Base-by-base conservation (phyloP, 2,113 vertebrate species). In the Misgurnus mizolepis region DNA sequence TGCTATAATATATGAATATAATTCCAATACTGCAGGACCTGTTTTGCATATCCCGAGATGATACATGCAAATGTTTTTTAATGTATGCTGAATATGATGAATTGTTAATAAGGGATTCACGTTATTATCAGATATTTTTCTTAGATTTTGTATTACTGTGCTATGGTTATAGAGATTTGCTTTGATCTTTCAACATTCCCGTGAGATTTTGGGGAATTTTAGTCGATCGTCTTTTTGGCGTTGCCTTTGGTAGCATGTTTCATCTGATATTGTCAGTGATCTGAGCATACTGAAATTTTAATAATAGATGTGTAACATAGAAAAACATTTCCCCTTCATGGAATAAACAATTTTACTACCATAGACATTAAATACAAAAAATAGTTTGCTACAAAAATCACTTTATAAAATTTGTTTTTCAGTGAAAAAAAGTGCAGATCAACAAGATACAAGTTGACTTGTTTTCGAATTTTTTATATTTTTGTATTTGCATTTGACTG, bases 71-170 rank as follows among this genome's bases (percentile, higher is more conserved):
- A 58, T 66, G 72, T 81, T 50, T 58, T 40, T 67, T 69, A 40
- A 75, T 64, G 22, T 78, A 12, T 74, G 53, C 47, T 7, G 62
- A 76, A 74, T 68, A 3, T 49, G 56, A 74, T 81, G 64, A 82
- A 81, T 75, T 72, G 75, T 84, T 84, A 78, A 74, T 84, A 67
- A 70, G 49, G 27, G 64, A 49, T 49, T 67, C 18, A 39, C 64
- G 67, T 41, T 58, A 76, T 18, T 43, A 41, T 34, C 55, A 70
- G 47, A 41, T 71, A 50, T 67, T 78, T 68, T 61, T 78, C 47
- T 18, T 7, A 14, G 4, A 17, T 40, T 50, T 41, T 67, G 40
- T 27, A 27, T 49, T 78, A 49, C n/a, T 45, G 41, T 73, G 58
- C 15, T 71, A 55, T 53, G 78, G 55, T 49, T 78, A 34, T 56